These are phyloP conservation scores for Hoplodrina blanda DNA, from an alignment of 2,888 invertebrate species.

Conservation along the genomic window DNA sequence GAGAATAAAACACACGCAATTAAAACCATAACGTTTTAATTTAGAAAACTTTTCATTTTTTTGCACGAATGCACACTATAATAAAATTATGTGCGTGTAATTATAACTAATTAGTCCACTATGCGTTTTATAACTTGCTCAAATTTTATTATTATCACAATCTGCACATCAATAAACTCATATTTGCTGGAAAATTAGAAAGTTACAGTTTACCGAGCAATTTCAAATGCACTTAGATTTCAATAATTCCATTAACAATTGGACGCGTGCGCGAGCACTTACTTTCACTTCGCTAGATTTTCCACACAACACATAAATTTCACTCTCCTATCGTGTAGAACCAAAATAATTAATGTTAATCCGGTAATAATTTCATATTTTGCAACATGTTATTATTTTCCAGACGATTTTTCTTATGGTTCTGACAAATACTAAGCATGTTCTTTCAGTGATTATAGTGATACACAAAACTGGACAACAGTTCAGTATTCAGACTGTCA, in stretches of 20 bases:
- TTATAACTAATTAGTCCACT: constrained; percentile 12
- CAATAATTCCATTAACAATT: constrained; percentile 80
- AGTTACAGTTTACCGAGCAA: constrained; percentile 71
- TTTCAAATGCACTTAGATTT: constrained; percentile 79
- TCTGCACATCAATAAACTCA: constrained; percentile 30
- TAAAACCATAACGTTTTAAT: too few species aligned
- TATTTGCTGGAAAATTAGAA: constrained; percentile 67
- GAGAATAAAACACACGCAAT: too few species aligned
- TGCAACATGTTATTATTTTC: constrained; percentile 4
- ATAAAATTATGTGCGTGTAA: neutral
- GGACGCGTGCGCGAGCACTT: constrained; percentile 73
- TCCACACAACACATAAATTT: constrained; percentile 63
- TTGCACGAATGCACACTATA: neutral
- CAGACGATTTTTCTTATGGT: neutral
- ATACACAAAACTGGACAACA: neutral
- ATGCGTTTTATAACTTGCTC: neutral
- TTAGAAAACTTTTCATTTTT: neutral
- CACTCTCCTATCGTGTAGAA: constrained; percentile 37
- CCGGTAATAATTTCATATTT: constrained; percentile 9
- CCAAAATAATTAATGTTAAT: constrained; percentile 22
- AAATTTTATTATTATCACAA: constrained; percentile 8
- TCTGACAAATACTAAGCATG: neutral
- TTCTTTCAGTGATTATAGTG: neutral
- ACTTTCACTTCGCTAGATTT: constrained; percentile 82
- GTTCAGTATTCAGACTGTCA: neutral